Evolutionary conservation across 2,888 invertebrate genomes (phyloP).

Genomic region (Ornithoptera priamus): DNA sequence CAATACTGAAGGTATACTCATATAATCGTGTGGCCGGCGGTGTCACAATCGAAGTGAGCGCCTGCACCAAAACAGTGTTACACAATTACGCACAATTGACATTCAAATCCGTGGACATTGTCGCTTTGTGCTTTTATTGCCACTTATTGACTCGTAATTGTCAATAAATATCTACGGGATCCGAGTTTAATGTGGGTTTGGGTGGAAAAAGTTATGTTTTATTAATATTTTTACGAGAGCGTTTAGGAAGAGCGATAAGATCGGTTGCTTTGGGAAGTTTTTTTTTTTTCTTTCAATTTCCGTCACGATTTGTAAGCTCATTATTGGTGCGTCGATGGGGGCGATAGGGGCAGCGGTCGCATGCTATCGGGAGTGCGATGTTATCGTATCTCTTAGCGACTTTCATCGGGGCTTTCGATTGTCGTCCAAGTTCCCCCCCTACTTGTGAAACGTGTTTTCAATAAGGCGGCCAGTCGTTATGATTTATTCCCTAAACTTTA

Average conservation of each 20-base stretch:
- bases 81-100: constrained; percentile 79
- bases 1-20: constrained; percentile 62
- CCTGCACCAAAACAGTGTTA: constrained; percentile 76
- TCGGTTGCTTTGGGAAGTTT: constrained; percentile 77
- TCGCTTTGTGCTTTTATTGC: constrained; percentile 78
- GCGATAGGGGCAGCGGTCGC: constrained; percentile 78
- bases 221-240: constrained; percentile 81
- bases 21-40: constrained; percentile 73
- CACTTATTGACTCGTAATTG: constrained; percentile 79
- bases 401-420: constrained; percentile 74
- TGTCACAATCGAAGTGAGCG: constrained; percentile 71
- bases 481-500: constrained; percentile 64
- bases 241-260: constrained; percentile 76
- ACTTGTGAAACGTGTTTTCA: constrained; percentile 68
- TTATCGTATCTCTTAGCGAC: constrained; percentile 74
- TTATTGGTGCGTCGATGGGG: constrained; percentile 75
- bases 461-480: constrained; percentile 59
- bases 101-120: constrained; percentile 79
- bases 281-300: constrained; percentile 75
- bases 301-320: constrained; percentile 79
- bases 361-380: constrained; percentile 67
- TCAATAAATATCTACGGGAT: constrained; percentile 80
- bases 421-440: constrained; percentile 54
- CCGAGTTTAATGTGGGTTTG: constrained; percentile 79
- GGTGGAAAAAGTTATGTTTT: constrained; percentile 80